phyloP scores from a whole-genome alignment of 2,113 vertebrate species.

The Rafetus swinhoei region DNA sequence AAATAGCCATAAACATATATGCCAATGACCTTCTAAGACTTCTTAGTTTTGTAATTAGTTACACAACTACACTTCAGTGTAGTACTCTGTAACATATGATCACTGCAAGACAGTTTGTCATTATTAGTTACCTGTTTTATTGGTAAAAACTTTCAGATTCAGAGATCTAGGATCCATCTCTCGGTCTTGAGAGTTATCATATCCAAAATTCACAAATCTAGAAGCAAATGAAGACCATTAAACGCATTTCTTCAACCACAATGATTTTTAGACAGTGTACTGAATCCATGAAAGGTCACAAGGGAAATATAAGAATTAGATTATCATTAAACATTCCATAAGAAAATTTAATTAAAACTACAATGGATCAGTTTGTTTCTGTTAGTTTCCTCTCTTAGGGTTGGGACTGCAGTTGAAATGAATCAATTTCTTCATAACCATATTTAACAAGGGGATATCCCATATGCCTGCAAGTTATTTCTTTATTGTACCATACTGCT shows the following conservation, averaged over 20 bases:
- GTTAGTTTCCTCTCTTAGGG: not conserved
- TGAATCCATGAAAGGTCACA: not conserved
- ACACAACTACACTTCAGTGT: not conserved
- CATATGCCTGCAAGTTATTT: not conserved
- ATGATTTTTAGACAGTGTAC: not conserved
- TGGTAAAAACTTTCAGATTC: constrained; percentile 88
- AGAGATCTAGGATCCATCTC: constrained; percentile 67
- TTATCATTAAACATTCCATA: not conserved
- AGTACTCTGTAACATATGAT: not conserved
- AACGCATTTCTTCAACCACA: not conserved
- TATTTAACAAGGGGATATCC: not conserved
- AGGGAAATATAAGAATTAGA: not conserved
- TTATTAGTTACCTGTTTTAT: constrained; percentile 82
- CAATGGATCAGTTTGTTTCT: not conserved
- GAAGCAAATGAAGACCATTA: constrained; percentile 33
- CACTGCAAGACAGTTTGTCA: not conserved
- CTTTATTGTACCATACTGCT: not conserved
- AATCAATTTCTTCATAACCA: not conserved
- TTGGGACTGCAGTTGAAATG: not conserved
- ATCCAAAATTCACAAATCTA: constrained; percentile 91
- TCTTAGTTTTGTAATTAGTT: not conserved
- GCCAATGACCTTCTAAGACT: not conserved
- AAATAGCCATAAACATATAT: not conserved
- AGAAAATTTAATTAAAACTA: not conserved
- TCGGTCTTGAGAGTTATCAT: constrained; percentile 77